Conservation (phyloP, 2,113 vertebrate genomes). For the Pionites leucogaster region DNA sequence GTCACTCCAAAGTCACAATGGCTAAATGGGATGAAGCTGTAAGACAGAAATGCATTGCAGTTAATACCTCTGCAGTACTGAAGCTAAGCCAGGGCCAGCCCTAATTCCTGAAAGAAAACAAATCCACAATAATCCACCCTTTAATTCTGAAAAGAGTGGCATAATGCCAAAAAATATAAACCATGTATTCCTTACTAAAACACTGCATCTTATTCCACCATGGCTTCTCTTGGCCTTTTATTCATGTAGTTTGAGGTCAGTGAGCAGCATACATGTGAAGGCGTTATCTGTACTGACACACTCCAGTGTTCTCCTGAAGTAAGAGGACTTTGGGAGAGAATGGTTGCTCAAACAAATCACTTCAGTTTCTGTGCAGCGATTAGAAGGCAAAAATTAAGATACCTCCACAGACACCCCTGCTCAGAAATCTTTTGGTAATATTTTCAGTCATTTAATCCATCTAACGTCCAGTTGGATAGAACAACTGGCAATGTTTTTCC, state of each 20-base stretch:
- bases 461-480: background rate
- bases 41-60: constrained; percentile 80
- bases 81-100: constrained; percentile 84
- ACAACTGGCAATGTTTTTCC: background rate
- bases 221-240: constrained; percentile 48
- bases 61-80: constrained; percentile 80
- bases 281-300: constrained; percentile 39
- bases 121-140: constrained; percentile 84
- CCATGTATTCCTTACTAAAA: constrained; percentile 53
- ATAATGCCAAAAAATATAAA: constrained; percentile 62
- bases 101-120: constrained; percentile 87
- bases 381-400: background rate
- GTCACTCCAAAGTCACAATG: constrained; percentile 81
- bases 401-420: background rate
- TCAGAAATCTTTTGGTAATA: background rate
- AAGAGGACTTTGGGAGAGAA: background rate
- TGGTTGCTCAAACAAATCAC: background rate
- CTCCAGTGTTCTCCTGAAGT: constrained; percentile 45
- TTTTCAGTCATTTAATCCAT: background rate
- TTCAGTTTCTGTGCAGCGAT: background rate
- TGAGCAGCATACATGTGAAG: constrained; percentile 26
- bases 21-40: constrained; percentile 74
- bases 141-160: constrained; percentile 81
- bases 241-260: constrained; percentile 64
- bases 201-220: constrained; percentile 37